Evolutionary conservation across 2,888 invertebrate species (phyloP), one percentile per base, ranked within the genome.

Genomic region (Andrena trimmerana): DNA sequence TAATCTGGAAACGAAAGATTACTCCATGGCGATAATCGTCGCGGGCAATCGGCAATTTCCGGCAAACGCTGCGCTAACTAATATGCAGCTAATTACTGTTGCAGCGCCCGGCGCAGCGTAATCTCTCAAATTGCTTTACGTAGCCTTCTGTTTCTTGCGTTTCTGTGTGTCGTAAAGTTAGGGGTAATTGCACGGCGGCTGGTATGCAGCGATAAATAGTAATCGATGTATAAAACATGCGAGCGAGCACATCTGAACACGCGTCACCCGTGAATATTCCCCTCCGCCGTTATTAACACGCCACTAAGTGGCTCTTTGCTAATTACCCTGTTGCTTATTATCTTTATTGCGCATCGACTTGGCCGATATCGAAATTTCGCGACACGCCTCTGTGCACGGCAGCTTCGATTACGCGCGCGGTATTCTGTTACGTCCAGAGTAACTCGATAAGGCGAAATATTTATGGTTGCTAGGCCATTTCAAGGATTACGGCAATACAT

Each of bases 271-370:
- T 59, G 48, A 62, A 48, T 48, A 57, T 16, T 67, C 67, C 71
- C 71, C 71, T 57, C 63, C 24, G 8, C 48, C 27, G 79, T 75
- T 81, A 81, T 75, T 81, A 81, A 82, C 70, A 71, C 81, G 62
- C 67, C 54, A 70, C 81, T 75, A 82, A 81, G 81, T 71, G 82
- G 74, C 82, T 71, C 59, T 73, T 57, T 72, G 80, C 80, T 81
- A 81, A 81, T 79, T 81, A 79, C 80, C 67, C 67, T 68, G 72
- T 79, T 81, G 57, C 81, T 73, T 73, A 78, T 83, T 83, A 82
- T 82, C 83, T 82, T 70, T 82, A 74, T 78, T 71, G 65, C 73
- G 78, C 59, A 78, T 78, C 78, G 69, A 67, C 73, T 78, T 78
- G 33, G 33, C 68, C 16, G 67, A 67, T 68, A 63, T 27, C 81